Evolutionary conservation across 2,797 vertebrate genomes (phyloP).

Genomic region (Tragelaphus oryx): DNA sequence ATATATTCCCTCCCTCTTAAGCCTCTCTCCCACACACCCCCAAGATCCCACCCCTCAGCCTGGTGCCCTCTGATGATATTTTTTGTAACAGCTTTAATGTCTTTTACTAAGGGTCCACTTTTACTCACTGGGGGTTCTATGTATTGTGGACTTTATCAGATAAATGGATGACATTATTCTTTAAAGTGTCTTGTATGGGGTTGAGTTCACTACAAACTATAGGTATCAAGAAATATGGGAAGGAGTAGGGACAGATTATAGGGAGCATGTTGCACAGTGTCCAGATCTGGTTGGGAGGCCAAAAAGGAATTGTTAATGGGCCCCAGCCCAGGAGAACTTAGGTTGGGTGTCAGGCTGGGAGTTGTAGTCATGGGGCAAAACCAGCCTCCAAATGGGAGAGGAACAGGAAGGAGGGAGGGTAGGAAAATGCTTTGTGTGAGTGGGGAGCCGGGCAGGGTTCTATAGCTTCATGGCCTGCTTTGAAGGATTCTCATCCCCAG

Average conservation of each 20-base stretch:
- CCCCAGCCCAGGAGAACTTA: neutral
- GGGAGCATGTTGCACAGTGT: neutral
- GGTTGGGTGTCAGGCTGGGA: neutral
- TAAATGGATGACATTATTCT: neutral
- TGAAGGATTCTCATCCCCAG: neutral
- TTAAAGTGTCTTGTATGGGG: neutral
- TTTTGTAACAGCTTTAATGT: constrained; percentile 41
- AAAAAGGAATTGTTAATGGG: neutral
- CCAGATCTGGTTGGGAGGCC: neutral
- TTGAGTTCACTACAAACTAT: neutral
- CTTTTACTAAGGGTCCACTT: neutral
- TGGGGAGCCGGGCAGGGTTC: neutral
- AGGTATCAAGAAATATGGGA: neutral
- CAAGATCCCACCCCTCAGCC: neutral
- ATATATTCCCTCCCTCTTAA: neutral
- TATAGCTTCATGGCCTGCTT: neutral
- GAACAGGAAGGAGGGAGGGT: neutral
- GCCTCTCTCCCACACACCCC: neutral
- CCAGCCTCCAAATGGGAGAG: neutral
- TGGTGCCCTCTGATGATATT: neutral
- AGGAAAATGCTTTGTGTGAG: neutral
- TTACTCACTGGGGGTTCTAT: neutral
- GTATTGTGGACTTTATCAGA: neutral
- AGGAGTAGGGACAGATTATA: neutral
- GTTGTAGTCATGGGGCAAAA: neutral